phyloP scores from a whole-genome alignment of 2,797 vertebrate genomes.

The Pristis pectinata region DNA sequence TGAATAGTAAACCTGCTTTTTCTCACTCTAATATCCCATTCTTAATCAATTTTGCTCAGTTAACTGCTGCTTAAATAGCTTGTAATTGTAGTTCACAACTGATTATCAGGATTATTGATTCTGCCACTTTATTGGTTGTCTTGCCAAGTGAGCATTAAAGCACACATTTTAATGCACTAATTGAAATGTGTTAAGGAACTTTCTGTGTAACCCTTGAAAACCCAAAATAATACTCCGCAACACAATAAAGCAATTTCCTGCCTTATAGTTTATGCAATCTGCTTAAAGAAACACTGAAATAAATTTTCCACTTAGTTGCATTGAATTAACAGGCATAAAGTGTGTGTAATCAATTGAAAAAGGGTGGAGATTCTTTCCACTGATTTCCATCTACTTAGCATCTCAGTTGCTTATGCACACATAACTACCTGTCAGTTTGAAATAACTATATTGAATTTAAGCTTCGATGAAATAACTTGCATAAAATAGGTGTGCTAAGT shows the following conservation, averaged over 20 bases:
- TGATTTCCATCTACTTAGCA: not conserved
- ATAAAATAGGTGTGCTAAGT: not conserved
- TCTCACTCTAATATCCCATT: conserved; percentile 22
- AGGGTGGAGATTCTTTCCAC: not conserved
- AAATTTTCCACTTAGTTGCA: not conserved
- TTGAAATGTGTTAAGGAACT: conserved; percentile 6
- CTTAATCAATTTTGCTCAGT: not conserved
- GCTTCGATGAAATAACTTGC: not conserved
- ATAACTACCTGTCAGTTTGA: not conserved
- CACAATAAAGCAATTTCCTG: not conserved
- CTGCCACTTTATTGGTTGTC: not conserved
- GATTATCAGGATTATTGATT: conserved; percentile 22
- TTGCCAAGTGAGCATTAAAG: not conserved
- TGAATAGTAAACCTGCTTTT: not conserved
- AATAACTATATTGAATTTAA: not conserved
- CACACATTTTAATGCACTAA: not conserved
- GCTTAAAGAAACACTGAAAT: not conserved
- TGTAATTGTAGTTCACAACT: conserved; percentile 22
- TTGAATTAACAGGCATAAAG: not conserved
- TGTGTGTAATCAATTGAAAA: not conserved
- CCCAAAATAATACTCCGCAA: not conserved
- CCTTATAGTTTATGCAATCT: not conserved
- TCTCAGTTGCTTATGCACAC: not conserved
- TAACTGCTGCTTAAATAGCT: conserved; percentile 21
- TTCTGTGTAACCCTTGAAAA: not conserved